A percentile compares a stretch with the other conserved stretches of the same genome.
Evolutionary conservation across 2,797 vertebrate genomes (phyloP).

Genomic region (Hoplostethus atlanticus): DNA sequence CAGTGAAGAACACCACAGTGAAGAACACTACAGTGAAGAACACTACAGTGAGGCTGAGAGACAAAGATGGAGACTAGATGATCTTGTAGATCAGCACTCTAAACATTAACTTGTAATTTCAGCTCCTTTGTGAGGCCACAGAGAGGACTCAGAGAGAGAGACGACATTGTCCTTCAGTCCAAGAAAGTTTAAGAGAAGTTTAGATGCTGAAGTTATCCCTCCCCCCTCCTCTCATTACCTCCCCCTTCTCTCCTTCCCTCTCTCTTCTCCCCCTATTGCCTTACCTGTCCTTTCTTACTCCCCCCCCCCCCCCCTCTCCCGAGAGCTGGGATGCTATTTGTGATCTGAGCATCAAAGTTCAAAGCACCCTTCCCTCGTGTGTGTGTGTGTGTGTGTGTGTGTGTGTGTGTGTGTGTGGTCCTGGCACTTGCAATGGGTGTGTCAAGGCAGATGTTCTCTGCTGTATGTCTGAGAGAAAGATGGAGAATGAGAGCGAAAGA

Average conservation of each 20-base stretch:
- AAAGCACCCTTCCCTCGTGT: neutral
- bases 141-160: slow-evolving; percentile 18
- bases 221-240: slow-evolving; percentile 16
- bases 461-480: neutral
- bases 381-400: neutral
- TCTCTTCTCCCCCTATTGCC: neutral
- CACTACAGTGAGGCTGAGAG: too few relatives aligned
- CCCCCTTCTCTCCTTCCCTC: neutral
- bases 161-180: slow-evolving; percentile 30
- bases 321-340: neutral
- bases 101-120: slow-evolving; percentile 42
- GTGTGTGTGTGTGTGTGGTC: neutral
- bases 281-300: neutral
- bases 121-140: slow-evolving; percentile 14
- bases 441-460: neutral
- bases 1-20: too few relatives aligned
- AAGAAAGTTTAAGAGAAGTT: slow-evolving; percentile 23
- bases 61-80: too few relatives aligned
- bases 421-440: neutral
- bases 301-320: neutral
- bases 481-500: neutral
- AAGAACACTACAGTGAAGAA: too few relatives aligned
- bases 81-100: too few relatives aligned
- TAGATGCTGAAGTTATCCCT: slow-evolving; percentile 3
- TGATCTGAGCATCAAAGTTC: slow-evolving; percentile 5